Percentiles rank a stretch among this genome's conserved stretches.
Evolutionary conservation across 2,113 vertebrate species (phyloP).

Genomic region (Perca schrenkii): DNA sequence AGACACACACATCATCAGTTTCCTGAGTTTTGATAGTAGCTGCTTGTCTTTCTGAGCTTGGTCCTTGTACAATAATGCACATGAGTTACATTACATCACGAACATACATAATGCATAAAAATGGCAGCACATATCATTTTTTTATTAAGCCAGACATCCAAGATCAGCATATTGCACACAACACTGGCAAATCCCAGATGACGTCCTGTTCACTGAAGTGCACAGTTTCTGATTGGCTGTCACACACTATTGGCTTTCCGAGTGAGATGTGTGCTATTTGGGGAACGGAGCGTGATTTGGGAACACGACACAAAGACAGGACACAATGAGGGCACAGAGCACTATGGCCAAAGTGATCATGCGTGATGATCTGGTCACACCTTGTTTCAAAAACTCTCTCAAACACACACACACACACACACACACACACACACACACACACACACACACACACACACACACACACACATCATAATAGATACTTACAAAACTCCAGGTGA

Average conservation of each 20-base stretch:
- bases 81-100: slow-evolving; percentile 15
- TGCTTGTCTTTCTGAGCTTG: slow-evolving; percentile 31
- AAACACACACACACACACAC: slow-evolving; percentile 7
- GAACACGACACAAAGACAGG: slow-evolving; percentile 42
- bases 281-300: slow-evolving; percentile 44
- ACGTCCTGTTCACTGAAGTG: slow-evolving; percentile 56
- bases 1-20: slow-evolving; percentile 22
- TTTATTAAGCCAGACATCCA: slow-evolving; percentile 45
- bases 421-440: slow-evolving; percentile 19
- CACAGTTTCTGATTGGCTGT: slow-evolving; percentile 71
- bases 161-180: slow-evolving; percentile 52
- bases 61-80: slow-evolving; percentile 1
- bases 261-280: slow-evolving; percentile 50
- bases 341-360: slow-evolving; percentile 21
- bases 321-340: slow-evolving; percentile 37
- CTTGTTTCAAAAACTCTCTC: neutral
- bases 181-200: slow-evolving; percentile 47
- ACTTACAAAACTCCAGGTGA: slow-evolving; percentile 39
- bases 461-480: slow-evolving; percentile 9
- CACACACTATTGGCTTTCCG: slow-evolving; percentile 48
- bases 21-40: neutral
- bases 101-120: slow-evolving; percentile 53
- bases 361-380: slow-evolving; percentile 11
- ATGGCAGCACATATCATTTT: slow-evolving; percentile 40
- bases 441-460: slow-evolving; percentile 8